These are phyloP conservation scores for Cyanoderma ruficeps DNA, from an alignment of 2,113 vertebrate genomes.

Conservation along the genomic window DNA sequence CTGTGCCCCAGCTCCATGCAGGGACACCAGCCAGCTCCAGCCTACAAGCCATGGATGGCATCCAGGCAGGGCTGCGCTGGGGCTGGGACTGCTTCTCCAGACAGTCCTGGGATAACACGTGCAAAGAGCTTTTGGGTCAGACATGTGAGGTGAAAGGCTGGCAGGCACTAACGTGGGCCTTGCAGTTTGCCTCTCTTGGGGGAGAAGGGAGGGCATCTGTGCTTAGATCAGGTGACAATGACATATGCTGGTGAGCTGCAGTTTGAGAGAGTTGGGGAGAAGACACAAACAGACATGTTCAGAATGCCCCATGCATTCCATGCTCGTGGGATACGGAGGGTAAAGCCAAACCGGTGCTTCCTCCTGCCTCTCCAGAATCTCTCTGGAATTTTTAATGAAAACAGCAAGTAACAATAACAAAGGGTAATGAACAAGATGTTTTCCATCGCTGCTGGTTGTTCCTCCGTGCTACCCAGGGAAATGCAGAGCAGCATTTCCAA, in stretches of 20 bases:
- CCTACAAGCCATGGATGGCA: not conserved
- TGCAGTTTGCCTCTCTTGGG: not conserved
- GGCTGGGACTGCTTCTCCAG: not conserved
- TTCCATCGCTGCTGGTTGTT: not conserved
- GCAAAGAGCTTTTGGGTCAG: not conserved
- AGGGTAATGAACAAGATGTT: not conserved
- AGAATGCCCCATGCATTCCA: accelerated
- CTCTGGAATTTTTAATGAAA: not conserved
- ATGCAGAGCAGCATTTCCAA: not conserved
- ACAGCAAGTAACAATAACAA: not conserved
- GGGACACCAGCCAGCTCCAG: not conserved
- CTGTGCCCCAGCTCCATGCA: not conserved
- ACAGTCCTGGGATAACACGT: accelerated
- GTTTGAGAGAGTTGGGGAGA: not conserved
- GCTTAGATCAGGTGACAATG: not conserved
- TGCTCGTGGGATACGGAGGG: accelerated
- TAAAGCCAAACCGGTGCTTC: not conserved
- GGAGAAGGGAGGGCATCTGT: not conserved
- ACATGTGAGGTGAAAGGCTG: accelerated
- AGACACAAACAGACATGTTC: not conserved
- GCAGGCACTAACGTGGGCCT: not conserved
- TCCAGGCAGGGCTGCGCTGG: not conserved
- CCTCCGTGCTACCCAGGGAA: not conserved
- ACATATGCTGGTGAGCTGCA: not conserved
- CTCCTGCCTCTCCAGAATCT: not conserved